A percentile compares a stretch with the other conserved stretches of the same genome.
Evolutionary conservation across 1,140 invertebrate genomes (phyloP).

Genomic region (Holcopasites calliopsidis): DNA sequence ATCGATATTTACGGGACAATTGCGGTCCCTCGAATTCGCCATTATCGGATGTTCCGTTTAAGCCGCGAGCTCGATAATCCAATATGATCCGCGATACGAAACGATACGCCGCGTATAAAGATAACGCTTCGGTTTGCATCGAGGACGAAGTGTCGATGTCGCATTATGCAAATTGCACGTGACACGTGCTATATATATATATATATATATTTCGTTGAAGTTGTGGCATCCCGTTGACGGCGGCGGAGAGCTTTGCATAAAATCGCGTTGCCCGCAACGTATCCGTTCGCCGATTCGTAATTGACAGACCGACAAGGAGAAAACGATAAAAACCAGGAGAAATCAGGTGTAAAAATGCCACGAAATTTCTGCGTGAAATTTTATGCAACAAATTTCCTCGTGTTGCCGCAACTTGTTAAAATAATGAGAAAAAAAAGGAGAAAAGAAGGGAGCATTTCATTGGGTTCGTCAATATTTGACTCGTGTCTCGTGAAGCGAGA

Average conservation of each 20-base stretch:
- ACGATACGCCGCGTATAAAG: slow-evolving; percentile 43
- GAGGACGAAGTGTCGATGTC: slow-evolving; percentile 37
- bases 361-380: background rate
- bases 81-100: slow-evolving; percentile 40
- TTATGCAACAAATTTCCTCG: background rate
- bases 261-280: slow-evolving; percentile 26
- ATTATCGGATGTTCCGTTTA: slow-evolving; percentile 44
- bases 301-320: background rate
- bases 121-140: slow-evolving; percentile 25
- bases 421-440: background rate
- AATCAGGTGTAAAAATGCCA: slow-evolving; percentile 26
- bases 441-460: no score
- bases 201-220: slow-evolving; percentile 14
- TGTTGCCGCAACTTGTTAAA: background rate
- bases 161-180: slow-evolving; percentile 48
- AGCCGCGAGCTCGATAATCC: slow-evolving; percentile 29
- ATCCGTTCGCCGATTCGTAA: slow-evolving; percentile 11
- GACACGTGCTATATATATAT: slow-evolving; percentile 44
- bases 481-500: background rate
- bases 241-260: slow-evolving; percentile 20
- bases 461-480: background rate
- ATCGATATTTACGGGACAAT: slow-evolving; percentile 41
- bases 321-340: slow-evolving; percentile 7
- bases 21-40: slow-evolving; percentile 35
- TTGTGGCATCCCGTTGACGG: slow-evolving; percentile 1